Conservation (phyloP, 1,140 invertebrate species). For the Hyles euphorbiae region DNA sequence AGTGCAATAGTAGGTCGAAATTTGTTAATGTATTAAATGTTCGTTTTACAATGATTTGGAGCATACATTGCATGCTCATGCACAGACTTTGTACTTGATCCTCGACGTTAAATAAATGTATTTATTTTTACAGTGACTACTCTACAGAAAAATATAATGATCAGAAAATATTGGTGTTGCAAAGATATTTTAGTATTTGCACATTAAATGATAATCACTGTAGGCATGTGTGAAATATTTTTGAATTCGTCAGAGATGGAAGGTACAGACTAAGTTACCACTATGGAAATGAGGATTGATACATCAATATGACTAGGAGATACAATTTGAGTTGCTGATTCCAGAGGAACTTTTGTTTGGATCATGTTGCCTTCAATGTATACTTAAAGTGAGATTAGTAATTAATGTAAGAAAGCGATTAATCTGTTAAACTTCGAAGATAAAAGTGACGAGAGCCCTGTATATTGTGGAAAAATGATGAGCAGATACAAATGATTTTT, state of each 20-base stretch:
- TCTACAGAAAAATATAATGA: conserved; percentile 71
- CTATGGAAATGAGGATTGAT: too few species aligned
- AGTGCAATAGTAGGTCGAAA: conserved; percentile 2
- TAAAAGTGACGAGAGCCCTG: too few species aligned
- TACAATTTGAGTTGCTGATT: too few species aligned
- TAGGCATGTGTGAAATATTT: conserved; percentile 57
- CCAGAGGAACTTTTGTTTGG: too few species aligned
- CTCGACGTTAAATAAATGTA: conserved; percentile 64
- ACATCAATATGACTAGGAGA: too few species aligned
- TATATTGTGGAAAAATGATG: too few species aligned
- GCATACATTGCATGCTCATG: conserved; percentile 1
- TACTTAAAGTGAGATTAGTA: too few species aligned
- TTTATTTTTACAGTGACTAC: conserved; percentile 73
- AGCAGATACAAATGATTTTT: too few species aligned
- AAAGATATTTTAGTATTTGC: conserved; percentile 67
- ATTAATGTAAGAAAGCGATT: too few species aligned
- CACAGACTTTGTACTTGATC: conserved; percentile 7
- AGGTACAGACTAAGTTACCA: too few species aligned
- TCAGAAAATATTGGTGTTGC: conserved; percentile 63
- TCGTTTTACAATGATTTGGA: background rate
- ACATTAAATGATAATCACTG: conserved; percentile 56
- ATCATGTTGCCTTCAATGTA: too few species aligned
- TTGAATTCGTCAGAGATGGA: background rate
- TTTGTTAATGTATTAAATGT: conserved; percentile 1
- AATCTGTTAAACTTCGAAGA: too few species aligned